Percentiles rank a stretch among this genome's conserved stretches.
These are phyloP conservation scores for Argyra leucocephala DNA, from an alignment of 2,888 invertebrate species.

Conservation along the genomic window DNA sequence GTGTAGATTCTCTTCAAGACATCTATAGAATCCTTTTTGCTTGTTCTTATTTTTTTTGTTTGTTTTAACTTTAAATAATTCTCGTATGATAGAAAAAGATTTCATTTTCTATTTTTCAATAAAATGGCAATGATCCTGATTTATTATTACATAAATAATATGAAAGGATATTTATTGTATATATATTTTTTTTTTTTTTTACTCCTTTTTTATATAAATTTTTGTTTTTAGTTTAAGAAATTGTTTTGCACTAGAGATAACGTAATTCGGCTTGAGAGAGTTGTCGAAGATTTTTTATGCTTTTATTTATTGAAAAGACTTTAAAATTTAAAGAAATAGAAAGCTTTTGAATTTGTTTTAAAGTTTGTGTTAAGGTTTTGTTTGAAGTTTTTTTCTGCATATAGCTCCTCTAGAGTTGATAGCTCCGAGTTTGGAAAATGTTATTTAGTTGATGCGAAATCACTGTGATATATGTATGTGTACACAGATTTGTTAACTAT, in stretches of 20 bases:
- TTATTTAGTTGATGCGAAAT: too few relatives aligned
- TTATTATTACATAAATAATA: constrained; percentile 1
- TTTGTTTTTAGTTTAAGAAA: background rate
- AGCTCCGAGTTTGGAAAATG: too few relatives aligned
- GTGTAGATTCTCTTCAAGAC: background rate
- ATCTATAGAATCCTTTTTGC: background rate
- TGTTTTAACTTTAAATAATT: background rate
- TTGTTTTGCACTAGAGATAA: background rate
- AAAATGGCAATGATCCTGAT: constrained; percentile 4
- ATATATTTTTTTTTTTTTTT: too few relatives aligned
- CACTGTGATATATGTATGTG: too few relatives aligned
- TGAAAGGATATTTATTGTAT: background rate
- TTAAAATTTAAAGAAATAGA: too few relatives aligned
- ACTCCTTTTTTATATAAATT: background rate
- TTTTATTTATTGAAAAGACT: background rate
- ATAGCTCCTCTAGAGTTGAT: too few relatives aligned
- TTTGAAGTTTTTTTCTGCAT: too few relatives aligned
- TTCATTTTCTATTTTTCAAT: background rate
- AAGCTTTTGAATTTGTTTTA: too few relatives aligned
- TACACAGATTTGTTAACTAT: too few relatives aligned
- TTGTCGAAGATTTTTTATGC: background rate
- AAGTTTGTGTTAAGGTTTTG: too few relatives aligned
- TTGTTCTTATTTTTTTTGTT: background rate
- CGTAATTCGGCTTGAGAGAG: background rate
- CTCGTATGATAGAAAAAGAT: too few relatives aligned